Conservation (phyloP, 2,113 vertebrate genomes). For the Tragulus kanchil region DNA sequence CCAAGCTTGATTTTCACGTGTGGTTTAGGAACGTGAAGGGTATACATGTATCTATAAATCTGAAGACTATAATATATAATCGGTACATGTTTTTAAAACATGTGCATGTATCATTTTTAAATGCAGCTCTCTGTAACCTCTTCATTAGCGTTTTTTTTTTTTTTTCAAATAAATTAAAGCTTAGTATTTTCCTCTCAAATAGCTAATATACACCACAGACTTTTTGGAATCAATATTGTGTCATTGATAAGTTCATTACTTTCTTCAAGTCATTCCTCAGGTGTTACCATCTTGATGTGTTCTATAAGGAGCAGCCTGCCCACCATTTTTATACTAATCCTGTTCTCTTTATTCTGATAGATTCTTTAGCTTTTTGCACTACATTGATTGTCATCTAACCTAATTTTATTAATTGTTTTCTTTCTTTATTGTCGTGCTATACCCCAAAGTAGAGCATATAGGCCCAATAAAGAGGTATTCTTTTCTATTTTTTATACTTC, state of each 20-base stretch:
- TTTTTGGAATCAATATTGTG: background rate
- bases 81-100: background rate
- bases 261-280: background rate
- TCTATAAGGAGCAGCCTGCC: background rate
- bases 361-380: background rate
- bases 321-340: background rate
- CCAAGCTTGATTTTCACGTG: background rate
- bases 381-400: background rate
- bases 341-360: background rate
- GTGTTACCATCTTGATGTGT: no score
- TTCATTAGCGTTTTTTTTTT: background rate
- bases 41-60: background rate
- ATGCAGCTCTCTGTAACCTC: background rate
- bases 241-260: background rate
- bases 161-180: background rate
- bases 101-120: background rate
- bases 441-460: background rate
- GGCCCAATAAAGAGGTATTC: background rate
- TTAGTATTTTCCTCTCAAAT: background rate
- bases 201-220: background rate
- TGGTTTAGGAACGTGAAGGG: background rate
- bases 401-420: background rate
- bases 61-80: background rate
- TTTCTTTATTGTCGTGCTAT: background rate
- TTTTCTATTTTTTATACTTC: background rate